Conservation (phyloP, 2,113 vertebrate species). For the Mesoclemmys tuberculata region DNA sequence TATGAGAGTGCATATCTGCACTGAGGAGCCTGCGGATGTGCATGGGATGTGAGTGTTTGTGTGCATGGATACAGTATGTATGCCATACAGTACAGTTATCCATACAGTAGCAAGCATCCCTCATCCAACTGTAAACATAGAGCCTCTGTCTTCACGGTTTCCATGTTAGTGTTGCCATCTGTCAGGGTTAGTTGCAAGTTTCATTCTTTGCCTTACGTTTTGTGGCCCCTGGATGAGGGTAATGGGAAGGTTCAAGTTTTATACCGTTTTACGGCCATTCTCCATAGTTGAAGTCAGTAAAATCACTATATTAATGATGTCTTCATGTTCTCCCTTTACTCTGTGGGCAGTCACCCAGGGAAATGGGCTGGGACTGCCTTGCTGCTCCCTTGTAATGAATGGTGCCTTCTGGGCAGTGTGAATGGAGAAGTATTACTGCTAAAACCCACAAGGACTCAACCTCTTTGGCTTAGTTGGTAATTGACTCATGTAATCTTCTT, state of each 20-base stretch:
- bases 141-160: background rate
- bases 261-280: background rate
- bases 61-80: background rate
- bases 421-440: background rate
- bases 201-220: background rate
- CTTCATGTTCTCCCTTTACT: constrained; percentile 1
- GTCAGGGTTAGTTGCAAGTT: background rate
- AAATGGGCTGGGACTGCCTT: background rate
- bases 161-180: background rate
- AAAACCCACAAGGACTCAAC: background rate
- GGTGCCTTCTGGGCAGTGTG: constrained; percentile 28
- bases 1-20: background rate
- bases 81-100: background rate
- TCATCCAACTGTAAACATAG: background rate
- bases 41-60: background rate
- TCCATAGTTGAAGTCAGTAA: background rate
- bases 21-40: no score
- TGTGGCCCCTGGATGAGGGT: background rate
- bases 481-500: constrained; percentile 69
- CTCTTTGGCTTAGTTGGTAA: constrained; percentile 52
- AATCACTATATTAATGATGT: background rate
- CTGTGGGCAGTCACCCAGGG: background rate
- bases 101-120: background rate
- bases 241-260: background rate
- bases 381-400: background rate